Evolutionary conservation across 2,113 vertebrate species (phyloP).

Genomic region (Chaetura pelagica): DNA sequence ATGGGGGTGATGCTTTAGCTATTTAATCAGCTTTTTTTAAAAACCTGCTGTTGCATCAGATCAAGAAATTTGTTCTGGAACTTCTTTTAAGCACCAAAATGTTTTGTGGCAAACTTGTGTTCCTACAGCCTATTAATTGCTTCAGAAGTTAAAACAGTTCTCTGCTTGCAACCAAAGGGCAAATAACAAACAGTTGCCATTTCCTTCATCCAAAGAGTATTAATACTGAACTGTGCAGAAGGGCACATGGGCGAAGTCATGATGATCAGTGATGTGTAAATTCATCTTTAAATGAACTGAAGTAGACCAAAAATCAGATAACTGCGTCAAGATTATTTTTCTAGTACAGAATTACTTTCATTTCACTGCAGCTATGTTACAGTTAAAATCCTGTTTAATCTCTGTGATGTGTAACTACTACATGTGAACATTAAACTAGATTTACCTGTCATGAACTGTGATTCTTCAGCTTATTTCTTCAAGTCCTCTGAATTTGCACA

Average conservation of each 20-base stretch:
- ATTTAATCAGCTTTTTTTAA: slow-evolving; percentile 39
- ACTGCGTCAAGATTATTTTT: slow-evolving; percentile 81
- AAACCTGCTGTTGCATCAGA: slow-evolving; percentile 67
- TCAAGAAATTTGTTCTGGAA: slow-evolving; percentile 51
- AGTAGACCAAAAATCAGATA: slow-evolving; percentile 82
- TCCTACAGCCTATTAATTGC: slow-evolving; percentile 71
- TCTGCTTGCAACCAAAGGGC: slow-evolving; percentile 87
- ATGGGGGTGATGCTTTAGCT: slow-evolving; percentile 63
- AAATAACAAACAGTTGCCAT: slow-evolving; percentile 75
- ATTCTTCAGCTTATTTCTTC: slow-evolving; percentile 80
- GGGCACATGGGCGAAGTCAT: slow-evolving; percentile 62
- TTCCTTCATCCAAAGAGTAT: slow-evolving; percentile 81
- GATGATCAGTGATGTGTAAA: slow-evolving; percentile 74
- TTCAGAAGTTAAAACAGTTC: slow-evolving; percentile 73
- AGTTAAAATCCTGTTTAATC: slow-evolving; percentile 78
- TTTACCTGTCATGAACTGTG: slow-evolving; percentile 78
- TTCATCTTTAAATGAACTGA: slow-evolving; percentile 72
- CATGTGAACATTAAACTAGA: slow-evolving; percentile 86
- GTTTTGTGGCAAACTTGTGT: slow-evolving; percentile 58
- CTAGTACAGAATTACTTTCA: slow-evolving; percentile 75
- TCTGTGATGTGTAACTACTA: slow-evolving; percentile 83
- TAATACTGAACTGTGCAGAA: slow-evolving; percentile 61
- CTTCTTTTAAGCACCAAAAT: slow-evolving; percentile 60
- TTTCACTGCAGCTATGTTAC: slow-evolving; percentile 77
- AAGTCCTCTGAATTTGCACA: slow-evolving; percentile 24